Base-by-base conservation (phyloP, 1,140 invertebrate genomes). In the Orius insidiosus region DNA sequence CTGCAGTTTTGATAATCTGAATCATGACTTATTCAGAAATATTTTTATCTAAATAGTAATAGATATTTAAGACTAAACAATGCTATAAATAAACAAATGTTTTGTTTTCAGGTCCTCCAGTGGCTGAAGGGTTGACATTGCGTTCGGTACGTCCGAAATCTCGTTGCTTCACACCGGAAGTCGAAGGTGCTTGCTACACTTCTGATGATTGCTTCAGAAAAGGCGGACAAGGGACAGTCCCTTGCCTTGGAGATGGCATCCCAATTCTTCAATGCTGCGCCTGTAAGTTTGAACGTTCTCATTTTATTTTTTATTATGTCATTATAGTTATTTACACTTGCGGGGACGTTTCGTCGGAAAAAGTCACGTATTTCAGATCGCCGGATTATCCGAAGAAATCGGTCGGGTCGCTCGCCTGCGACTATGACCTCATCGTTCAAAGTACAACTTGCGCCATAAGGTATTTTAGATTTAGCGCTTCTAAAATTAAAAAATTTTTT, bases 381-480 rank as follows among this genome's bases (percentile, higher is more conserved):
- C 62, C 62, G 2, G 56, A 56, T 5, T 59, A 54, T 47, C 57
- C 60, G 9, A 51, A 52, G 2, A 59, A 57, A 16, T 54, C 58
- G 3, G 39, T 54, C n/a, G 62, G 62, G 1, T 60, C 58, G 13
- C 44, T 62, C 1, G 58, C 61, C 6, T 63, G 62, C 45, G 59
- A 62, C 39, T 60, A 56, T 49, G 60, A 61, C n/a, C 36, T 62
- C 3, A 47, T 54, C 6, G 48, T 63, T 9, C 56, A 54, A 44
- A 46, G 52, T 9, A 59, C 58, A 39, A 54, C 59, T 31, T 62
- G 61, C 41, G 58, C 59, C 10, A 48, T 63, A 5, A 57, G 59
- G 60, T 62, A 7, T 24, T 24, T 24, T 24, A 16, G 2, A n/a
- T 38, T 9, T n/a, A n/a, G n/a, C n/a, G n/a, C n/a, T n/a, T n/a